Percentiles rank a stretch among this genome's conserved stretches.
These are phyloP conservation scores for Alexandromys fortis DNA, from an alignment of 2,113 vertebrate species.

Conservation along the genomic window DNA sequence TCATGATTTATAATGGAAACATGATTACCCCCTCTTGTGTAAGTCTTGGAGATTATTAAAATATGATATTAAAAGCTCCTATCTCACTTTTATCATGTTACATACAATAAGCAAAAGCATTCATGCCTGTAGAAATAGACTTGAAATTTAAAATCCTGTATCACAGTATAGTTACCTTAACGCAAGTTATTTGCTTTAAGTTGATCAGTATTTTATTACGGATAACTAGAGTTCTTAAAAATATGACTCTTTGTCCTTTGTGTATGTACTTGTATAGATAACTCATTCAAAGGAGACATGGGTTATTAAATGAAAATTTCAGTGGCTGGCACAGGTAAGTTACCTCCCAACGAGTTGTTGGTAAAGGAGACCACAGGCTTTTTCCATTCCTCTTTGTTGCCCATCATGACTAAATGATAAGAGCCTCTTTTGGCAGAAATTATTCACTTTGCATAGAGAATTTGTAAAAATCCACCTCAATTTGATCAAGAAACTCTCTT, in stretches of 20 bases:
- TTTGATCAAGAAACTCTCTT: neutral
- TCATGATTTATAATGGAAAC: neutral
- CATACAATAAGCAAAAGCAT: neutral
- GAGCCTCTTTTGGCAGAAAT: neutral
- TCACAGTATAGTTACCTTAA: constrained; percentile 41
- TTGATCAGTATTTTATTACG: neutral
- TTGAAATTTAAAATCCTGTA: neutral
- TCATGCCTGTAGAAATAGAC: neutral
- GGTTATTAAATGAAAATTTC: neutral
- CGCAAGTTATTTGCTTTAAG: neutral
- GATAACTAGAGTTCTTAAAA: neutral
- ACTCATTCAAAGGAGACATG: neutral
- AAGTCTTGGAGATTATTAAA: neutral
- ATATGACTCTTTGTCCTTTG: neutral
- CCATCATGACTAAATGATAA: neutral
- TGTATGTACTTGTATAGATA: neutral
- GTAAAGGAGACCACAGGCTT: too few relatives aligned
- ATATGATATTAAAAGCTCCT: neutral
- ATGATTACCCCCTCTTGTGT: neutral
- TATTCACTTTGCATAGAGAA: neutral
- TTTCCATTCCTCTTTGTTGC: neutral
- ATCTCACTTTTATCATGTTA: neutral
- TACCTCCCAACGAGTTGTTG: neutral
- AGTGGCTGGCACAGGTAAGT: neutral
- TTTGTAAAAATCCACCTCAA: neutral